Evolutionary conservation across 2,888 invertebrate species (phyloP).

Genomic region (Pterostichus niger): DNA sequence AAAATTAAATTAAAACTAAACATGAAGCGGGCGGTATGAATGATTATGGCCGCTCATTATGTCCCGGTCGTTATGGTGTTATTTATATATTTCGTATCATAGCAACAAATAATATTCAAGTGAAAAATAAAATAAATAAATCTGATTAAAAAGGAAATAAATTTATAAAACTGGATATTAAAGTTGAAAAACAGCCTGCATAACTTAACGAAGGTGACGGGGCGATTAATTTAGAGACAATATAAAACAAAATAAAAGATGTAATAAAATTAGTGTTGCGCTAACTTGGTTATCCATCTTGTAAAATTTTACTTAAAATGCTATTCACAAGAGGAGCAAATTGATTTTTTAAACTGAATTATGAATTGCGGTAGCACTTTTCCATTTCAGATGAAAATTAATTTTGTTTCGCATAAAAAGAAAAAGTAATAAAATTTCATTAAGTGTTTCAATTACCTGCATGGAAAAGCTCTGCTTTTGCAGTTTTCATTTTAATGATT

Average conservation of each 20-base stretch:
- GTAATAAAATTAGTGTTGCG: constrained; percentile 3
- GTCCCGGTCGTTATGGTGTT: no score
- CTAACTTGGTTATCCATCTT: constrained; percentile 25
- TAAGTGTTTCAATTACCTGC: constrained; percentile 62
- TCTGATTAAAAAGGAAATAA: no score
- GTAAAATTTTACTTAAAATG: constrained; percentile 29
- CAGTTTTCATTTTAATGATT: constrained; percentile 21
- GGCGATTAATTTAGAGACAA: background rate
- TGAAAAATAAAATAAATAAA: no score
- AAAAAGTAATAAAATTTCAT: constrained; percentile 62
- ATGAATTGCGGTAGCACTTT: constrained; percentile 49
- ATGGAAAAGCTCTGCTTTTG: constrained; percentile 26
- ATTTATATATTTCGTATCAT: no score
- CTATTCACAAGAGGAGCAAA: background rate
- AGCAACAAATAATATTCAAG: no score
- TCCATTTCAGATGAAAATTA: constrained; percentile 48
- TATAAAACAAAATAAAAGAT: background rate
- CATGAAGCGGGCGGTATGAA: no score
- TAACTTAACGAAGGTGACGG: no score
- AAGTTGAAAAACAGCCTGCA: no score
- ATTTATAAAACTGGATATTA: no score
- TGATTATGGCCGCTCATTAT: no score
- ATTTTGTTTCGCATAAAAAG: constrained; percentile 49
- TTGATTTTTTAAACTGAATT: constrained; percentile 53
- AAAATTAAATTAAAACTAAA: no score